Evolutionary conservation across 2,113 vertebrate genomes (phyloP).

Genomic region (Catagonus wagneri): DNA sequence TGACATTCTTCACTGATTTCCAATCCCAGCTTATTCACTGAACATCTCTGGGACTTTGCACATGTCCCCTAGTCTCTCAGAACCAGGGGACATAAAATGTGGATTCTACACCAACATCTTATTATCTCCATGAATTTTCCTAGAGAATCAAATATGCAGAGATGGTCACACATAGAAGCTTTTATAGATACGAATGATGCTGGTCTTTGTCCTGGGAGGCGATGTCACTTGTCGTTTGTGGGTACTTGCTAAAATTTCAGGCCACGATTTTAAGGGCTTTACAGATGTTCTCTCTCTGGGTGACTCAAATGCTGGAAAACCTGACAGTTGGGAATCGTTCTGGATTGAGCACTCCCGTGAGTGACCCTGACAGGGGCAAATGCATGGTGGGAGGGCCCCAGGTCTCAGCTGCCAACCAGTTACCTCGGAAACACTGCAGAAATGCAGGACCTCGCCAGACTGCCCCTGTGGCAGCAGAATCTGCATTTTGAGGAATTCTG

Average conservation of each 20-base stretch:
- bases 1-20: not conserved
- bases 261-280: not conserved
- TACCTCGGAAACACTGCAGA: rapidly evolving
- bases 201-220: not conserved
- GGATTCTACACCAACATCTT: not conserved
- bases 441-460: rapidly evolving
- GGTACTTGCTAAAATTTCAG: not conserved
- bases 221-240: rapidly evolving
- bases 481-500: not conserved
- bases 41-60: no score
- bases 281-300: not conserved
- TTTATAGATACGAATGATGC: rapidly evolving
- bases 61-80: rapidly evolving
- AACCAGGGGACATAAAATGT: not conserved
- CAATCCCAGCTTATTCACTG: no score
- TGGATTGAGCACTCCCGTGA: not conserved
- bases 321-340: not conserved
- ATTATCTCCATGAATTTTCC: not conserved
- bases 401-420: not conserved
- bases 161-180: not conserved
- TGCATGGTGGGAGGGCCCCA: not conserved
- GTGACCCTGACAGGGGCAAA: not conserved
- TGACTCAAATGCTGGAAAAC: not conserved
- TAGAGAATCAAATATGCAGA: not conserved
- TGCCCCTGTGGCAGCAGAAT: not conserved